A percentile compares a stretch with the other conserved stretches of the same genome.
phyloP scores from a whole-genome alignment of 1,140 invertebrate genomes.

The Sogatella furcifera region DNA sequence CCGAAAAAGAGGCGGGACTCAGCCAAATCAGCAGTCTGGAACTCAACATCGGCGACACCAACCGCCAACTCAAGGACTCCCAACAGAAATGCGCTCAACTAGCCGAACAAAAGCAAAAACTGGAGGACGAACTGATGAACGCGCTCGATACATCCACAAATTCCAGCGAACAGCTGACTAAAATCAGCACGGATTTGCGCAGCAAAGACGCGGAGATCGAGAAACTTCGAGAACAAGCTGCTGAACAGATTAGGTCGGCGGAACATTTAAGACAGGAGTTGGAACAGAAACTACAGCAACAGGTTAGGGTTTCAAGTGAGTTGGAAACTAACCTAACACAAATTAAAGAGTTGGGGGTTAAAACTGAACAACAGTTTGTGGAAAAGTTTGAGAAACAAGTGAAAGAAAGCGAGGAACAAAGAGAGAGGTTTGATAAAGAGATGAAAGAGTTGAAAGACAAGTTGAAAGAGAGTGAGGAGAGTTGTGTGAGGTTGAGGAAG shows the following conservation, averaged over 20 bases:
- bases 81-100: conserved; percentile 33
- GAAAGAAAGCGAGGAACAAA: too few species aligned
- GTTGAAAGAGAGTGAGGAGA: conserved; percentile 12
- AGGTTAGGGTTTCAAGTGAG: too few species aligned
- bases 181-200: conserved; percentile 38
- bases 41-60: conserved; percentile 26
- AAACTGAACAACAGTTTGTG: too few species aligned
- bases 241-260: conserved; percentile 37
- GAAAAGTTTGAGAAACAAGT: too few species aligned
- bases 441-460: conserved; percentile 22
- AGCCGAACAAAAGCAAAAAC: conserved; percentile 34
- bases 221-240: conserved; percentile 25
- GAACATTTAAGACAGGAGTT: conserved; percentile 31
- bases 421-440: conserved; percentile 13
- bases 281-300: conserved; percentile 24
- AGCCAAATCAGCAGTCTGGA: too few species aligned
- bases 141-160: conserved; percentile 33
- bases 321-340: too few species aligned
- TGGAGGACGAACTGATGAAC: conserved; percentile 34
- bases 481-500: too few species aligned
- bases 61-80: conserved; percentile 28
- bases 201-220: conserved; percentile 38
- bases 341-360: too few species aligned
- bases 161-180: conserved; percentile 38
- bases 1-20: too few species aligned